Evolutionary conservation across 2,113 vertebrate species (phyloP).

Genomic region (Pachycephala philippinensis): DNA sequence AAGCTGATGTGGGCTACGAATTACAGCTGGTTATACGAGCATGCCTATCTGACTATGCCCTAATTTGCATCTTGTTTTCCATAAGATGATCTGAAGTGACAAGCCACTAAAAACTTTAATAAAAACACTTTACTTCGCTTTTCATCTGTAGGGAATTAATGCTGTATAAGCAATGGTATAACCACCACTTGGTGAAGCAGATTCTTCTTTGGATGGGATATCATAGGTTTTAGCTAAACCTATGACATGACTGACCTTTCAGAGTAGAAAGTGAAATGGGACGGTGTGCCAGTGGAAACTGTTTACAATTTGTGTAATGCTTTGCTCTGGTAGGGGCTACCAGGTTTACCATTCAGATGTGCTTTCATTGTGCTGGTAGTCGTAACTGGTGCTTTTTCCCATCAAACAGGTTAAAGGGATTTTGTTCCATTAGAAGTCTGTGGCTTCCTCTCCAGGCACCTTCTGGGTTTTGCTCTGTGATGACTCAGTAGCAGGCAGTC

Average conservation of each 20-base stretch:
- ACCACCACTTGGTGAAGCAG: neutral
- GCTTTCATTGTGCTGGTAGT: neutral
- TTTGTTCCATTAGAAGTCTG: neutral
- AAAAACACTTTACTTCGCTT: neutral
- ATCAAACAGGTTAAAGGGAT: neutral
- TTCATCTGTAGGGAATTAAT: neutral
- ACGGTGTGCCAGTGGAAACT: neutral
- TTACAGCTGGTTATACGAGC: neutral
- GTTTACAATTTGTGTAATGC: neutral
- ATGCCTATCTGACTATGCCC: neutral
- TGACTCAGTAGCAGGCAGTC: neutral
- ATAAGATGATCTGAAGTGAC: neutral
- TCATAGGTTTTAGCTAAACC: neutral
- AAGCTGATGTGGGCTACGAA: neutral
- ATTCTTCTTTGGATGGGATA: neutral
- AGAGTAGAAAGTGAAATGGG: neutral
- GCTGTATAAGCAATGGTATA: neutral
- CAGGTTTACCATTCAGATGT: neutral
- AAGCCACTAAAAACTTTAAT: neutral
- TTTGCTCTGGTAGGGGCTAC: neutral
- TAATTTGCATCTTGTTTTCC: conserved; percentile 14
- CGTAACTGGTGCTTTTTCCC: neutral
- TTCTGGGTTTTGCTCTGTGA: neutral
- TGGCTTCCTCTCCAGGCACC: neutral
- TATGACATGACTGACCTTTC: neutral